Evolutionary conservation across 2,113 vertebrate genomes (phyloP).

Genomic region (Ophthalmolycus amberensis): DNA sequence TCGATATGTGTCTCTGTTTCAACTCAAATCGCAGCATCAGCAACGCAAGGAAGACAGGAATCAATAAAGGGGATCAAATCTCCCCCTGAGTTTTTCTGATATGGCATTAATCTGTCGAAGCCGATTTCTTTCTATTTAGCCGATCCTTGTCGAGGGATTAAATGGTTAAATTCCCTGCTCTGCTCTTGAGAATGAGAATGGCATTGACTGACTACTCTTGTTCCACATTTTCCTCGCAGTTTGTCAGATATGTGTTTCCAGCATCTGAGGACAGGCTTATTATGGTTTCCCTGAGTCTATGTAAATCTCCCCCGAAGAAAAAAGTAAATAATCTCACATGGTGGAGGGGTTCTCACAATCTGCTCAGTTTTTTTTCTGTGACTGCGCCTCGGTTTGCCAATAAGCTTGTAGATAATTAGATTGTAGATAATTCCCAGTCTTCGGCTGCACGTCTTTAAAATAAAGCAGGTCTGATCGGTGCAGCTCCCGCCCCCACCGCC

Average conservation of each 20-base stretch:
- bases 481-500: slow-evolving; percentile 8
- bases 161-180: slow-evolving; percentile 70
- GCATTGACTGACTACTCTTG: slow-evolving; percentile 43
- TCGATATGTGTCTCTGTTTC: slow-evolving; percentile 74
- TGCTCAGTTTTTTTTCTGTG: slow-evolving; percentile 40
- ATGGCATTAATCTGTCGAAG: slow-evolving; percentile 75
- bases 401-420: slow-evolving; percentile 49
- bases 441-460: slow-evolving; percentile 59
- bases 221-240: slow-evolving; percentile 33
- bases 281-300: slow-evolving; percentile 45
- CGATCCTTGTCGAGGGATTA: slow-evolving; percentile 68
- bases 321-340: slow-evolving; percentile 64
- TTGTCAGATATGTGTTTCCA: slow-evolving; percentile 46
- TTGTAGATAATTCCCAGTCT: slow-evolving; percentile 57
- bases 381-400: slow-evolving; percentile 38
- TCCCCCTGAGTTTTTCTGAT: slow-evolving; percentile 72
- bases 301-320: slow-evolving; percentile 47
- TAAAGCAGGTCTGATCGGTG: slow-evolving; percentile 66
- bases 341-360: slow-evolving; percentile 50
- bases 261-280: slow-evolving; percentile 35
- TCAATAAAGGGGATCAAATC: slow-evolving; percentile 78
- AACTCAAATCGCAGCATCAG: slow-evolving; percentile 62
- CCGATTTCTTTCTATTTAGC: slow-evolving; percentile 62
- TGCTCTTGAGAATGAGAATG: slow-evolving; percentile 39
- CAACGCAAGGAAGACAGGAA: slow-evolving; percentile 65